Evolutionary conservation across 2,797 vertebrate genomes (phyloP), one percentile per base, ranked within the genome.

Genomic region (Bradypus variegatus): DNA sequence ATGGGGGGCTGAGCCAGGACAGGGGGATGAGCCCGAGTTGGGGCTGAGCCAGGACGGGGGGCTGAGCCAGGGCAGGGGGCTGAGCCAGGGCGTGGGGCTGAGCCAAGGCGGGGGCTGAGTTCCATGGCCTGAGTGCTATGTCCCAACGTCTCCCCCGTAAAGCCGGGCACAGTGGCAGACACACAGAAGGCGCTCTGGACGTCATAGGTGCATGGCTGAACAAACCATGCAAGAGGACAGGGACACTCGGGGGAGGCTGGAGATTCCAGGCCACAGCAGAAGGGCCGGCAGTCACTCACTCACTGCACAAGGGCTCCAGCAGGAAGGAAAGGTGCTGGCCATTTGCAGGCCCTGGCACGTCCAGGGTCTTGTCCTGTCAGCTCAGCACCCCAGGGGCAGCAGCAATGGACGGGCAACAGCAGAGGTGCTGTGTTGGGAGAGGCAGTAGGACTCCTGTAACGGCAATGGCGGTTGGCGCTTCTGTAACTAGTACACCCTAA

Each of bases 381-480:
- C 65, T 4, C 14, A 85, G 67, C 27, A 29, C 13, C 16, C 41
- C 27, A 29, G 65, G n/a, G 18, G 36, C 6, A 48, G 8, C 7
- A 2, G 25, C 25, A 36, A 31, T 11, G 70, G 82, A 29, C 25
- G 0, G 16, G 21, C 18, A 15, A 23, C 27, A 14, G 8, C 3
- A 2, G 14, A 36, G 67, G 1, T 2, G 23, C 25, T 4, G 9
- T 2, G 16, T 33, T n/a, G 11, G 1, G 15, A 48, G 41, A 5
- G 50, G 67, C 2, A 0, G 4, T 5, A 19, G 67, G 31, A 31
- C 19, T 31, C 3, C 9, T 72, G 6, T 72, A 15, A 31, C 3
- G 15, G 55, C 48, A 19, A 31, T 5, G 27, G 64, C 11, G 25
- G 29, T 1, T 29, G 70, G 38, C 6, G 27, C 31, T 36, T 7